Conservation (phyloP, 2,888 invertebrate genomes). For the Phaonia tiefii region DNA sequence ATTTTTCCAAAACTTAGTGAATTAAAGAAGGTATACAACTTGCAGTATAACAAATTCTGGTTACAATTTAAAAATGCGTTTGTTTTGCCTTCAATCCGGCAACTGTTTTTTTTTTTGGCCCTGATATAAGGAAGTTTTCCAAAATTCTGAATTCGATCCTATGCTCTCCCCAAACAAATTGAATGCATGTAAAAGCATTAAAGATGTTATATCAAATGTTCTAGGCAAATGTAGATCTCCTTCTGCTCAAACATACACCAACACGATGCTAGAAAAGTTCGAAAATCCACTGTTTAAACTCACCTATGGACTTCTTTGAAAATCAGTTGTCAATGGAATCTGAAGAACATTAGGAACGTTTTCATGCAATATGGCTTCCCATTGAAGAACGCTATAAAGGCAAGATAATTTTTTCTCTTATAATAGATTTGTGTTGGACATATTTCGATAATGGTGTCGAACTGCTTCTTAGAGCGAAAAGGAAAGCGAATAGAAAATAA, state of each 20-base stretch:
- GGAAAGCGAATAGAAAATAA: too few species aligned
- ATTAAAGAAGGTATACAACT: background rate
- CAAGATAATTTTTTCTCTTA: too few species aligned
- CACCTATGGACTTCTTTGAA: too few species aligned
- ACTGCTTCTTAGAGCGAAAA: too few species aligned
- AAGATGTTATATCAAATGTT: conserved; percentile 2
- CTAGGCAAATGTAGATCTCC: background rate
- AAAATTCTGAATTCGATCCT: background rate
- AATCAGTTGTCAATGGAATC: too few species aligned
- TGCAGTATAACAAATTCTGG: background rate
- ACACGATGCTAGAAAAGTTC: background rate
- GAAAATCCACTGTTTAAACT: background rate
- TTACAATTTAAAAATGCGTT: background rate
- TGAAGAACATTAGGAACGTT: too few species aligned
- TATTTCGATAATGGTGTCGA: too few species aligned
- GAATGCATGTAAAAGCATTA: background rate
- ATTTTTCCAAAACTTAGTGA: too few species aligned
- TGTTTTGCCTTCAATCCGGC: background rate
- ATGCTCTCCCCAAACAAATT: background rate
- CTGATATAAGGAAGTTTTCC: background rate
- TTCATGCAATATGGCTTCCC: too few species aligned
- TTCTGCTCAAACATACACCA: background rate
- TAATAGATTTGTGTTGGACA: too few species aligned
- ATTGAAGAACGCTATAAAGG: too few species aligned
- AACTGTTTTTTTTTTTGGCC: background rate